These are phyloP conservation scores for Thaumetopoea pityocampa DNA, from an alignment of 1,140 invertebrate genomes.

Conservation along the genomic window DNA sequence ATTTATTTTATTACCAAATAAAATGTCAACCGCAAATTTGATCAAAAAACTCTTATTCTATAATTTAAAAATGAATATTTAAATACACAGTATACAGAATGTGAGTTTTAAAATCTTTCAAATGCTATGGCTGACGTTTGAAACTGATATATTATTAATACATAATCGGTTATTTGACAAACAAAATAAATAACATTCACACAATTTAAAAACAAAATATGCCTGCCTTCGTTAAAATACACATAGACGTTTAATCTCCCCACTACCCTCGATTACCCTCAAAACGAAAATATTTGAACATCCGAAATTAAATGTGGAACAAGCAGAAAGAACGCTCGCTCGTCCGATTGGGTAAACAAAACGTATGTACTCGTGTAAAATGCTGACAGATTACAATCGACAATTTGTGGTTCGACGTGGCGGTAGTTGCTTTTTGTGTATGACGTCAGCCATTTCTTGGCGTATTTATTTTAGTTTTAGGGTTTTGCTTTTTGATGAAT, in stretches of 20 bases:
- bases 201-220: no score
- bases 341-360: conserved; percentile 12
- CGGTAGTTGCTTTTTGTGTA: conserved; percentile 7
- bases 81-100: no score
- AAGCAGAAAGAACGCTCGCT: conserved; percentile 11
- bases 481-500: conserved; percentile 5
- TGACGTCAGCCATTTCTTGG: conserved; percentile 19
- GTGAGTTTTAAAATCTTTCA: no score
- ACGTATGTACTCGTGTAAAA: conserved; percentile 11
- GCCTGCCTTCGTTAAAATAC: no score
- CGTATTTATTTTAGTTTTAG: conserved; percentile 16
- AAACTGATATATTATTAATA: no score
- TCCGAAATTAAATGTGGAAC: conserved; percentile 9
- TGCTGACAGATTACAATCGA: conserved; percentile 11
- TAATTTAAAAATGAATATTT: no score
- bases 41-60: no score
- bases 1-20: no score
- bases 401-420: conserved; percentile 19
- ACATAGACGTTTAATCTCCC: not conserved
- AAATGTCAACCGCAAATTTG: no score
- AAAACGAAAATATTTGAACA: conserved; percentile 4
- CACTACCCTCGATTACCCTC: not conserved
- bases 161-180: no score
- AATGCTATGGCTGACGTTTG: no score
- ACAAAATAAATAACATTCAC: no score